A percentile compares a stretch with the other conserved stretches of the same genome.
Conservation (phyloP, 2,797 vertebrate species). For the Varecia variegata region DNA sequence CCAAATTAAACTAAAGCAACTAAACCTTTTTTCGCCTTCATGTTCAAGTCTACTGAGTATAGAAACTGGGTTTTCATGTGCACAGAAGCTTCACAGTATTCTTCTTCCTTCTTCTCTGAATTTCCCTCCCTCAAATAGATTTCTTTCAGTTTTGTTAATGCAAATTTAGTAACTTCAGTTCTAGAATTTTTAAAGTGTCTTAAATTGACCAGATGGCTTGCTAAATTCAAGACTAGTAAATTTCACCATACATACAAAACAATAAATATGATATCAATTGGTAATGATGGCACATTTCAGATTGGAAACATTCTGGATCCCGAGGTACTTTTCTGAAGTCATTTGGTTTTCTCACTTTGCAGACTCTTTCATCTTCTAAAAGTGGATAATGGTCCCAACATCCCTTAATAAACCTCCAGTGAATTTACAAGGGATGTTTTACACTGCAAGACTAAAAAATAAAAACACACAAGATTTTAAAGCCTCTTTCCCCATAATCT, state of each 20-base stretch:
- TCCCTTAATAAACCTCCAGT: conserved; percentile 67
- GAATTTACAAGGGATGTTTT: conserved; percentile 78
- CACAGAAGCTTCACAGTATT: background rate
- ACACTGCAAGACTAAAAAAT: conserved; percentile 75
- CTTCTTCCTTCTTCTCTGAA: background rate
- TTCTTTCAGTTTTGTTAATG: conserved; percentile 56
- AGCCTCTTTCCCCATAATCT: conserved; percentile 50
- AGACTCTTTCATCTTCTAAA: conserved; percentile 77
- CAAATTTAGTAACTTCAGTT: conserved; percentile 36
- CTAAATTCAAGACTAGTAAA: conserved; percentile 72
- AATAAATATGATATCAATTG: conserved; percentile 52
- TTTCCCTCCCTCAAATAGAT: conserved; percentile 33
- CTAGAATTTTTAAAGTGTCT: conserved; percentile 21
- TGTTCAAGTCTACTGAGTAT: background rate
- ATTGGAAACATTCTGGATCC: conserved; percentile 68
- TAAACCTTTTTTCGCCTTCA: background rate
- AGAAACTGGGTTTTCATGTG: background rate
- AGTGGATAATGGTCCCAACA: conserved; percentile 71
- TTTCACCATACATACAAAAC: conserved; percentile 71
- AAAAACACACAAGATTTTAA: conserved; percentile 75
- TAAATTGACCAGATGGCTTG: conserved; percentile 67
- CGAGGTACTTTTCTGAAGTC: conserved; percentile 60
- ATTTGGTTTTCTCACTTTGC: conserved; percentile 63
- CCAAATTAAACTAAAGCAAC: conserved; percentile 29
- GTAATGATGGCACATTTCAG: conserved; percentile 65